Evolutionary conservation across 2,888 invertebrate genomes (phyloP).

Genomic region (Diadegma fenestrale): DNA sequence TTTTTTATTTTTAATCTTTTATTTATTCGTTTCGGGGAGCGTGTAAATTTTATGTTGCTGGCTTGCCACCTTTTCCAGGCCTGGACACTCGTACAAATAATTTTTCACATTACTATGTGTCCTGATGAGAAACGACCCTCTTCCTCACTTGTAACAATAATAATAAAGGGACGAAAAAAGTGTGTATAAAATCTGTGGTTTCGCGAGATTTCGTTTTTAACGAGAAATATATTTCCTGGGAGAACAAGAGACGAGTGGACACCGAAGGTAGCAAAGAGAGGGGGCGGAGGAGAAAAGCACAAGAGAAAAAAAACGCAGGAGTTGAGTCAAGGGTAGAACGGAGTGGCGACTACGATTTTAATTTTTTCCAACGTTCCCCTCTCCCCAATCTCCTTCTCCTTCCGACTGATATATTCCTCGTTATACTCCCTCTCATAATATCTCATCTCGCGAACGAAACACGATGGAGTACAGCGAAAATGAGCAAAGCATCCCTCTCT

Average conservation of each 20-base stretch:
- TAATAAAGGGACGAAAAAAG: conserved; percentile 33
- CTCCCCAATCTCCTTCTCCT: conserved; percentile 29
- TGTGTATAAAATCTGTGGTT: conserved; percentile 9
- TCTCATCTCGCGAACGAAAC: conserved; percentile 39
- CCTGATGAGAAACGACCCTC: conserved; percentile 45
- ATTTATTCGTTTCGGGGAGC: conserved; percentile 44
- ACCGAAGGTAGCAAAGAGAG: background rate
- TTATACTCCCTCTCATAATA: conserved; percentile 18
- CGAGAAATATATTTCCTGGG: conserved; percentile 64
- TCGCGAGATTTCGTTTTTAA: conserved; percentile 58
- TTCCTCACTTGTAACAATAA: conserved; percentile 36
- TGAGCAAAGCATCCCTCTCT: conserved; percentile 59
- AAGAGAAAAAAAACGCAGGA: conserved; percentile 27
- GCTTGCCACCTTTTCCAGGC: conserved; percentile 15
- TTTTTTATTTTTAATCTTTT: conserved; percentile 52
- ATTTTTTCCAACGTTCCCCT: conserved; percentile 60
- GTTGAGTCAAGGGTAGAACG: conserved; percentile 50
- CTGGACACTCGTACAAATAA: conserved; percentile 34
- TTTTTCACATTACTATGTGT: conserved; percentile 39
- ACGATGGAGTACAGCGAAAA: conserved; percentile 66
- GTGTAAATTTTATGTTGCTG: conserved; percentile 58
- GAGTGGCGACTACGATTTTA: conserved; percentile 64
- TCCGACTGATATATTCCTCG: conserved; percentile 35
- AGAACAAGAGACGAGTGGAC: conserved; percentile 56
- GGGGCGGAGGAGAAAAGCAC: background rate